Conservation (phyloP, 2,113 vertebrate genomes). For the Leucoraja erinaceus region DNA sequence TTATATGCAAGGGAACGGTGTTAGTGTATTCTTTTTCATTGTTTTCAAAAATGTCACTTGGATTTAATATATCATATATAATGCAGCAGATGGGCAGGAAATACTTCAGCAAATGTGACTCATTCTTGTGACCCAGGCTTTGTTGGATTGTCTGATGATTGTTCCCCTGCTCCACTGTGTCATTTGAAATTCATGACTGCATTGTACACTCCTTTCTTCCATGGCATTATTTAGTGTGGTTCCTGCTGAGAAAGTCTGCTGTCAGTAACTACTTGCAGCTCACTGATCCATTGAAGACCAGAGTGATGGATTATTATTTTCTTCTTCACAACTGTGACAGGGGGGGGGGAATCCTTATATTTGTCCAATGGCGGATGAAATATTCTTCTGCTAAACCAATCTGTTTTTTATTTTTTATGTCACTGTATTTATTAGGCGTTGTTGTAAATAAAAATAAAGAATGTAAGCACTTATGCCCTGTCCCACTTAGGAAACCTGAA, state of each 20-base stretch:
- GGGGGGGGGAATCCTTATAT: not conserved
- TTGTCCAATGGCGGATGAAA: not conserved
- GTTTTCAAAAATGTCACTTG: not conserved
- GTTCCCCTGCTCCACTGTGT: not conserved
- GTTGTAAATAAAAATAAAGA: not conserved
- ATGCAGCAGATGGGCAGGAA: not conserved
- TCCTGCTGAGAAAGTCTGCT: not conserved
- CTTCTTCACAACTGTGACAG: not conserved
- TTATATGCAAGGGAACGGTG: not conserved
- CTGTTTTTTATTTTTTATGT: not conserved
- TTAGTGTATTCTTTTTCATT: not conserved
- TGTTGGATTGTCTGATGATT: not conserved
- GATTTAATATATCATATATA: conserved; percentile 11
- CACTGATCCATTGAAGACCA: not conserved
- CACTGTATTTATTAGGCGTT: not conserved
- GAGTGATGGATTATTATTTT: not conserved
- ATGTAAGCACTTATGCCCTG: not conserved
- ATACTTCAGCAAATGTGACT: not conserved
- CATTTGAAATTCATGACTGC: not conserved
- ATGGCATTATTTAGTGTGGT: not conserved
- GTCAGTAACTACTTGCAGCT: not conserved
- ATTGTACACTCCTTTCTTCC: not conserved
- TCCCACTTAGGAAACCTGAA: too few species aligned
- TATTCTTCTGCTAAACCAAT: not conserved
- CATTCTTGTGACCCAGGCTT: not conserved